Conservation (phyloP, 2,797 vertebrate genomes). For the Tragelaphus oryx region DNA sequence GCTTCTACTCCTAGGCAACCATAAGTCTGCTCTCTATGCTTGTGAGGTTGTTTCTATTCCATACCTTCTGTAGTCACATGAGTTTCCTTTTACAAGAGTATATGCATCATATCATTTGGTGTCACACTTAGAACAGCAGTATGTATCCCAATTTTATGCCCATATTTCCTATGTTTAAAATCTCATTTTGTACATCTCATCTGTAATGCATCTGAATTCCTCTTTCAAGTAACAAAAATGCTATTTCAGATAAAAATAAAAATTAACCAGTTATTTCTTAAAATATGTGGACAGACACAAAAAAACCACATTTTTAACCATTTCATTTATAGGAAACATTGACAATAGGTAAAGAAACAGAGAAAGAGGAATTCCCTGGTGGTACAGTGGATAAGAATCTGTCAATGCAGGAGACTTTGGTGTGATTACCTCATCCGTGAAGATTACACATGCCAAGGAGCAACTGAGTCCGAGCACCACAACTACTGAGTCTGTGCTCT, state of each 20-base stretch:
- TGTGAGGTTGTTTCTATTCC: not conserved
- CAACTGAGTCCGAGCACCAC: not conserved
- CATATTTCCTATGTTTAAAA: not conserved
- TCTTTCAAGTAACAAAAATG: not conserved
- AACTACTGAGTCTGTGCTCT: not conserved
- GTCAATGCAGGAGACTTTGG: not conserved
- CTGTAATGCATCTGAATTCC: not conserved
- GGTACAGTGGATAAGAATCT: not conserved
- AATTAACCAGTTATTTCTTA: not conserved
- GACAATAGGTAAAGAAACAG: not conserved
- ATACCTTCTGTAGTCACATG: not conserved
- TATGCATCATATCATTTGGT: not conserved
- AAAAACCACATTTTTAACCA: not conserved
- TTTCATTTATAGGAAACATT: not conserved
- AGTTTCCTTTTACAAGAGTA: not conserved
- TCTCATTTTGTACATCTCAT: not conserved
- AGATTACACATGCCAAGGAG: not conserved
- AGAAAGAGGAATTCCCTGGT: not conserved
- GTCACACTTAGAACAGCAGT: not conserved
- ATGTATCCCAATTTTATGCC: not conserved
- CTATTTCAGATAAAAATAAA: not conserved
- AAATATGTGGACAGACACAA: not conserved
- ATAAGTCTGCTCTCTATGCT: not conserved
- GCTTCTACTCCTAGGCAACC: not conserved
- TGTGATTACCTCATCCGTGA: not conserved